A percentile compares a stretch with the other conserved stretches of the same genome.
Evolutionary conservation across 2,113 vertebrate genomes (phyloP).

Genomic region (Corvus moneduloides): DNA sequence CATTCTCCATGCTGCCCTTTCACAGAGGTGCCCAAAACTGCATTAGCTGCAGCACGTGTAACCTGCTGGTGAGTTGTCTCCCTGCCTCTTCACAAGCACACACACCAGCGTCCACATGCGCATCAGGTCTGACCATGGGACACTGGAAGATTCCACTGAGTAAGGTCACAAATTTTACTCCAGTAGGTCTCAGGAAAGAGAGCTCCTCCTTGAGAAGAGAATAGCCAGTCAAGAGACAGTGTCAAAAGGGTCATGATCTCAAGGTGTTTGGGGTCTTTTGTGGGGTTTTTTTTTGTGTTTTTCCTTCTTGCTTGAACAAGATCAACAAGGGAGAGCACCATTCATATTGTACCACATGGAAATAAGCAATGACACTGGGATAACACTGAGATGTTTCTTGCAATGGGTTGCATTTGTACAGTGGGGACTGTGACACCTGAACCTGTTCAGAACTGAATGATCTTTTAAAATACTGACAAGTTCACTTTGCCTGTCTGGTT

Average conservation of each 20-base stretch:
- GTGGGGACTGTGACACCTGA: background rate
- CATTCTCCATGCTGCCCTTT: background rate
- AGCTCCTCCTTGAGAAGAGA: background rate
- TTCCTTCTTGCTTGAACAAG: background rate
- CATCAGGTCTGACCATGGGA: fast-evolving
- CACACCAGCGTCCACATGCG: fast-evolving
- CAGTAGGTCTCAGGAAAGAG: background rate
- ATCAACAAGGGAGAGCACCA: background rate
- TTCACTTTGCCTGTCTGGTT: background rate
- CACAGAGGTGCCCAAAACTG: background rate
- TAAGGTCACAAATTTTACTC: background rate
- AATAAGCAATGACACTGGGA: background rate
- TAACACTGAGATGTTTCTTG: background rate
- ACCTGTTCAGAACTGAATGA: background rate
- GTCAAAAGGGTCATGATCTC: background rate
- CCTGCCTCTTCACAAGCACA: background rate
- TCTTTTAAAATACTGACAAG: background rate
- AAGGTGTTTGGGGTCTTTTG: background rate
- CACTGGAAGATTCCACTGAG: background rate
- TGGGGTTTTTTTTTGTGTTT: background rate
- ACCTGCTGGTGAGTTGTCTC: background rate
- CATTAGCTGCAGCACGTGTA: background rate
- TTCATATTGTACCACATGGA: fast-evolving
- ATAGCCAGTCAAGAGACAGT: background rate
- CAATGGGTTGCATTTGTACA: background rate